phyloP scores from a whole-genome alignment of 1,140 invertebrate species.

The Formica exsecta region DNA sequence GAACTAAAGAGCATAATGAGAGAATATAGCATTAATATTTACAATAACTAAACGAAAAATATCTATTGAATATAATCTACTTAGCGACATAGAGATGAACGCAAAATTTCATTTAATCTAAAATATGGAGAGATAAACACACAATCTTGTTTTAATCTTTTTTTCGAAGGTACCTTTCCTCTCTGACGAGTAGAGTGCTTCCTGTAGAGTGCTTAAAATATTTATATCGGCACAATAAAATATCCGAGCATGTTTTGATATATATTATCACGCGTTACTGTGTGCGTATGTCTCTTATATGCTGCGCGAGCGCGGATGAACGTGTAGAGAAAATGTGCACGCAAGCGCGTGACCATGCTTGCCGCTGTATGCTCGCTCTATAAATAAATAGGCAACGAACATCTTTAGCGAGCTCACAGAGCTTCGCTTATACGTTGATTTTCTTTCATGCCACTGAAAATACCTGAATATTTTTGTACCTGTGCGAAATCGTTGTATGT shows the following conservation, averaged over 20 bases:
- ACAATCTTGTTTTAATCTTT: neutral
- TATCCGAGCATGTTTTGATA: neutral
- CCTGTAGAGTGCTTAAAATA: neutral
- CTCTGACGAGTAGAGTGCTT: neutral
- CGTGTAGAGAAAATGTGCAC: conserved; percentile 58
- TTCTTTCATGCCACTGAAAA: conserved; percentile 73
- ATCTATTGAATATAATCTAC: neutral
- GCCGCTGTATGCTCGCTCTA: conserved; percentile 79
- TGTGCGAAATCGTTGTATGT: conserved; percentile 13
- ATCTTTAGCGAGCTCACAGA: conserved; percentile 77
- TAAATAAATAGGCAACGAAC: conserved; percentile 82
- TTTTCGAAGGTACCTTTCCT: neutral
- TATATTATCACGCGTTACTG: conserved; percentile 25
- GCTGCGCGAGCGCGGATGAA: conserved; percentile 42
- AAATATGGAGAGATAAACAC: neutral
- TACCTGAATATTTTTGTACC: conserved; percentile 69
- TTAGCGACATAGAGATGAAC: neutral
- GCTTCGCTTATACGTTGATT: conserved; percentile 77
- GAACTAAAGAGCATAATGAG: neutral
- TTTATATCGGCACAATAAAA: neutral
- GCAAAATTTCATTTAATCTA: neutral
- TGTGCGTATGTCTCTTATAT: neutral
- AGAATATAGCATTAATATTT: neutral
- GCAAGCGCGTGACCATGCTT: conserved; percentile 73
- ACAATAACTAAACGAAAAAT: neutral